phyloP scores from a whole-genome alignment of 1,140 invertebrate species.

The Ectropis grisescens region DNA sequence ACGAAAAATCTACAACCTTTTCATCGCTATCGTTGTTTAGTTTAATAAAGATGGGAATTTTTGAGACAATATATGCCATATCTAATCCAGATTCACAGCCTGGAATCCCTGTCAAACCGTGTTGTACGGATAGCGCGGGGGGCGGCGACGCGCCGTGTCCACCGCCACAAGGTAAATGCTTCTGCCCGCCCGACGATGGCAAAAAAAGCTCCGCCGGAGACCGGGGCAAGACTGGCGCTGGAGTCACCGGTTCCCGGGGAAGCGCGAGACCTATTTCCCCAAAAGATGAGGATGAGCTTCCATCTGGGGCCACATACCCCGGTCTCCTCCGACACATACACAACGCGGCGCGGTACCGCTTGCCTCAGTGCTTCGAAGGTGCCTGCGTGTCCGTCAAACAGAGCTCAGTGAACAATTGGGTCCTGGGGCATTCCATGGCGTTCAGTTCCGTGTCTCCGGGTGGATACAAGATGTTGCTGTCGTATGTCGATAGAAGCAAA shows the following conservation, averaged over 20 bases:
- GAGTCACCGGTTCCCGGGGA: constrained; percentile 47
- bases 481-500: constrained; percentile 43
- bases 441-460: constrained; percentile 58
- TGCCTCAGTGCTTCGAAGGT: constrained; percentile 59
- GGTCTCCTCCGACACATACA: constrained; percentile 51
- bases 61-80: constrained; percentile 42
- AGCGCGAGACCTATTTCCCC: constrained; percentile 23
- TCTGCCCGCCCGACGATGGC: constrained; percentile 19
- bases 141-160: constrained; percentile 32
- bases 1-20: too few relatives aligned
- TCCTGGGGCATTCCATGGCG: constrained; percentile 46
- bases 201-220: constrained; percentile 28
- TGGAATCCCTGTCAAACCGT: constrained; percentile 2
- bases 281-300: constrained; percentile 25
- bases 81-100: constrained; percentile 27
- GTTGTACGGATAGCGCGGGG: constrained; percentile 17
- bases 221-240: constrained; percentile 50
- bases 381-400: constrained; percentile 44
- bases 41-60: constrained; percentile 30
- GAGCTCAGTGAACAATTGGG: constrained; percentile 38
- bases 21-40: constrained; percentile 12
- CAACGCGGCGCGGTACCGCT: constrained; percentile 42
- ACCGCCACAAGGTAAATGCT: constrained; percentile 14
- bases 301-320: constrained; percentile 33
- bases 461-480: constrained; percentile 50